These are phyloP conservation scores for Cheilosia scutellata DNA, from an alignment of 2,888 invertebrate species.

Conservation along the genomic window DNA sequence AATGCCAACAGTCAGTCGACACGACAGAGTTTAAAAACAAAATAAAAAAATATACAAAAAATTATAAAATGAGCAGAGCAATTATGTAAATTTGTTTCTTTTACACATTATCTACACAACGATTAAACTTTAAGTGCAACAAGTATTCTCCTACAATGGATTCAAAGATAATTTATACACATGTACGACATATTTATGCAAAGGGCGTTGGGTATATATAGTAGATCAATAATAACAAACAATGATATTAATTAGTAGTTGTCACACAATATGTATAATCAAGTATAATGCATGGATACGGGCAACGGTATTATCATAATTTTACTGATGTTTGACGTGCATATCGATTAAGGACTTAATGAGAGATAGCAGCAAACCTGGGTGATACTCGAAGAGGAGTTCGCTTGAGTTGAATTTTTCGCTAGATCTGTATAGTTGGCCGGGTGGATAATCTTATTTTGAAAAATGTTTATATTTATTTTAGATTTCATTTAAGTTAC, in stretches of 20 bases:
- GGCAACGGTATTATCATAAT: conserved; percentile 36
- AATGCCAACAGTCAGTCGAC: not conserved
- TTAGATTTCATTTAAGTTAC: not conserved
- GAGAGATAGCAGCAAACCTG: conserved; percentile 82
- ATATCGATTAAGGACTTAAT: conserved; percentile 62
- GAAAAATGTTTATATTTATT: conserved; percentile 25
- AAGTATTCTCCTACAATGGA: too few species aligned
- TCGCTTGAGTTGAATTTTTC: conserved; percentile 88
- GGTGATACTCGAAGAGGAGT: conserved; percentile 84
- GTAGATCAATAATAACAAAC: conserved; percentile 30
- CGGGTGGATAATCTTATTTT: conserved; percentile 83
- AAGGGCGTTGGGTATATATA: conserved; percentile 2
- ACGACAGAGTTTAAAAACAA: not conserved
- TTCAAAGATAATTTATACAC: not conserved
- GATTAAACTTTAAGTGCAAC: too few species aligned
- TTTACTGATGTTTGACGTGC: conserved; percentile 73
- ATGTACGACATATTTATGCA: not conserved
- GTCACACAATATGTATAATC: conserved; percentile 47
- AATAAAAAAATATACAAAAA: too few species aligned
- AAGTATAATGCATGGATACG: conserved; percentile 51
- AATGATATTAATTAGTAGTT: conserved; percentile 57
- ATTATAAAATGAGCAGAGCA: too few species aligned
- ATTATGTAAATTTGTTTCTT: too few species aligned
- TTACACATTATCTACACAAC: too few species aligned
- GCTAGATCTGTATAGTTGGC: conserved; percentile 87